These are phyloP conservation scores for Formica exsecta DNA, from an alignment of 1,140 invertebrate species.

Conservation along the genomic window DNA sequence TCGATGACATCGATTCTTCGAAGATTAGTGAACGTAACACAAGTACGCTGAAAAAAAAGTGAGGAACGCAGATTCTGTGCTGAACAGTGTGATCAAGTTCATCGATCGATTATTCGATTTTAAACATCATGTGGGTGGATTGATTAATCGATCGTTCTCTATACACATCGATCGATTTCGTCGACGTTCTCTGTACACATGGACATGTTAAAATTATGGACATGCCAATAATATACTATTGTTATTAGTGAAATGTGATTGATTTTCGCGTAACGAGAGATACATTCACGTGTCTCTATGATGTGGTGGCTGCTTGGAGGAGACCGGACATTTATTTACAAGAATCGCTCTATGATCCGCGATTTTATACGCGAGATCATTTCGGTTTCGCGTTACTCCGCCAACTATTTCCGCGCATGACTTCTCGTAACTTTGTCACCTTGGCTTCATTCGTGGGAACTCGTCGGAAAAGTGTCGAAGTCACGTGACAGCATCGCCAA, in stretches of 20 bases:
- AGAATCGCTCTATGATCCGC: neutral
- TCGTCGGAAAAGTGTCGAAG: neutral
- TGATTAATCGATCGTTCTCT: neutral
- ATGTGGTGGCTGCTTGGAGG: neutral
- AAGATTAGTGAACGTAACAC: neutral
- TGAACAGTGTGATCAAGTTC: neutral
- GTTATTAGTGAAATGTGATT: neutral
- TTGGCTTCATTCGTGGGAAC: slow-evolving; percentile 14
- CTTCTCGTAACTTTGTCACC: slow-evolving; percentile 3
- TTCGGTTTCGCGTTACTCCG: neutral
- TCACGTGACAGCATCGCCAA: slow-evolving; percentile 32
- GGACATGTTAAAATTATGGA: neutral
- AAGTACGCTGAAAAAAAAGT: neutral
- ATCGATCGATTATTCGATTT: slow-evolving; percentile 7
- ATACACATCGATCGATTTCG: too few relatives aligned
- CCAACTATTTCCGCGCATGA: slow-evolving; percentile 3
- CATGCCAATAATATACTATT: neutral
- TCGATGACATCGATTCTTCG: neutral
- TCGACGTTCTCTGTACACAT: too few relatives aligned
- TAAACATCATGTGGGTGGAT: neutral
- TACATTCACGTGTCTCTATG: neutral
- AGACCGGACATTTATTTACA: neutral
- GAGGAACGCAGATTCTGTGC: neutral
- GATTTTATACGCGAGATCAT: neutral
- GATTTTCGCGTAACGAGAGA: neutral